Percentiles rank a stretch among this genome's conserved stretches.
These are phyloP conservation scores for Merodon equestris DNA, from an alignment of 2,888 invertebrate species.

Conservation along the genomic window DNA sequence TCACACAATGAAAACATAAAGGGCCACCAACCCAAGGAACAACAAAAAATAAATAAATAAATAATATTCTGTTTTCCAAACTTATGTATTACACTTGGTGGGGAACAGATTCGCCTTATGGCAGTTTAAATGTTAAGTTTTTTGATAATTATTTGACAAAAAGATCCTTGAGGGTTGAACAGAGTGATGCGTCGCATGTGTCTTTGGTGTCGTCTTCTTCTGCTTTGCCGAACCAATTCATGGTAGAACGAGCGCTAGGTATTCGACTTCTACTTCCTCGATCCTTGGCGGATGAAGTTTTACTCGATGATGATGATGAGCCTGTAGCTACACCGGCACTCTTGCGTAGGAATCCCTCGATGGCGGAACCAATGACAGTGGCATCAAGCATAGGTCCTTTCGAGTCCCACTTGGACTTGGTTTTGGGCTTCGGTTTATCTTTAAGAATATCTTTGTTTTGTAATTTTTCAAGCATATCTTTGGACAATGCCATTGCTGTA, in stretches of 20 bases:
- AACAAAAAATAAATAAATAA: too few relatives aligned
- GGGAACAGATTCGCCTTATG: constrained; percentile 60
- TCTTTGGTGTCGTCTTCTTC: constrained; percentile 85
- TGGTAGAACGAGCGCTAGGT: constrained; percentile 75
- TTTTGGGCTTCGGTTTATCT: constrained; percentile 78
- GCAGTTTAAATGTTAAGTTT: constrained; percentile 72
- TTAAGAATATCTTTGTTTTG: constrained; percentile 79
- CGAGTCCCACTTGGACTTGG: constrained; percentile 76
- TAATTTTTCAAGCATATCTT: constrained; percentile 82
- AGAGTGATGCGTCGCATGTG: constrained; percentile 89
- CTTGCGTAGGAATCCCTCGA: constrained; percentile 88
- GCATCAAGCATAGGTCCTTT: constrained; percentile 86
- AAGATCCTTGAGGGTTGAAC: constrained; percentile 90
- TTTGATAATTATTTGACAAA: constrained; percentile 86
- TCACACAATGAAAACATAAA: constrained; percentile 42
- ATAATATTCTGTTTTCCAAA: constrained; percentile 30
- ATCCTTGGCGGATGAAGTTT: constrained; percentile 79
- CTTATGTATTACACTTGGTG: constrained; percentile 5
- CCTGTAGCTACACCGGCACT: constrained; percentile 77
- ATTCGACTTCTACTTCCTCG: constrained; percentile 71
- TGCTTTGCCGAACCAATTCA: constrained; percentile 83
- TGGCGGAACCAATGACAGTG: constrained; percentile 89
- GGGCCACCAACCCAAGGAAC: too few relatives aligned
- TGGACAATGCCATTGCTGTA: constrained; percentile 79
- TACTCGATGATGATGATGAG: constrained; percentile 73